A percentile compares a stretch with the other conserved stretches of the same genome.
Conservation (phyloP, 2,888 invertebrate genomes). For the Drosophila incognita region DNA sequence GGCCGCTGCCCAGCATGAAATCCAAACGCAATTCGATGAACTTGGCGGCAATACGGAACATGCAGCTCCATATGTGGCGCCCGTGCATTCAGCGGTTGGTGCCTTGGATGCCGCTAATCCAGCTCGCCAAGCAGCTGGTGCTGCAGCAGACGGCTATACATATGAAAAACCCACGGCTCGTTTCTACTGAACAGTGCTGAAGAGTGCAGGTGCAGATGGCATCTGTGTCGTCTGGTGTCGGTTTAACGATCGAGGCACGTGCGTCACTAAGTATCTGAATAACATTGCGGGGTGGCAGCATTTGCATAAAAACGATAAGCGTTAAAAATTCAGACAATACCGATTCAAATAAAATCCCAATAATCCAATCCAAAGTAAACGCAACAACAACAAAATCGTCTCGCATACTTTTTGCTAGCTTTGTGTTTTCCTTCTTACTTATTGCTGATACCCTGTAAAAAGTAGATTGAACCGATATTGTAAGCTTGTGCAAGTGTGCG, state of each 20-base stretch:
- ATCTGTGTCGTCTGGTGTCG: conserved; percentile 31
- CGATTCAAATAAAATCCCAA: conserved; percentile 35
- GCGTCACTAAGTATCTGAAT: conserved; percentile 38
- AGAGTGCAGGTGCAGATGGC: neutral
- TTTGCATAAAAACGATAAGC: conserved; percentile 56
- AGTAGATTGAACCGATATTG: neutral
- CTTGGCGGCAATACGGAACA: conserved; percentile 82
- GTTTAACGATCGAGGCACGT: conserved; percentile 44
- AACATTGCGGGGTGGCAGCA: conserved; percentile 45
- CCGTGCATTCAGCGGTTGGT: conserved; percentile 81
- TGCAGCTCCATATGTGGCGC: conserved; percentile 79
- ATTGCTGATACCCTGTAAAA: neutral
- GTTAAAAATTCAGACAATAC: conserved; percentile 34
- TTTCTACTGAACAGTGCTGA: conserved; percentile 19
- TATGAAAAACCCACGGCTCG: conserved; percentile 58
- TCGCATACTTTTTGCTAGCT: conserved; percentile 53
- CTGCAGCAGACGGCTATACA: conserved; percentile 74
- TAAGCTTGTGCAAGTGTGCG: neutral
- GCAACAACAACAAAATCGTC: conserved; percentile 43
- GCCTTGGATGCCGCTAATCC: conserved; percentile 53
- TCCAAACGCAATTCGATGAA: conserved; percentile 83
- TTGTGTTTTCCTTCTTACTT: conserved; percentile 22
- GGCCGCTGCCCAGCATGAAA: conserved; percentile 82
- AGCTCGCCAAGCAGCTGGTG: conserved; percentile 11
- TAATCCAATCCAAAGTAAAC: conserved; percentile 33